These are phyloP conservation scores for Drosophila anomalata DNA, from an alignment of 2,888 invertebrate genomes.

Conservation along the genomic window DNA sequence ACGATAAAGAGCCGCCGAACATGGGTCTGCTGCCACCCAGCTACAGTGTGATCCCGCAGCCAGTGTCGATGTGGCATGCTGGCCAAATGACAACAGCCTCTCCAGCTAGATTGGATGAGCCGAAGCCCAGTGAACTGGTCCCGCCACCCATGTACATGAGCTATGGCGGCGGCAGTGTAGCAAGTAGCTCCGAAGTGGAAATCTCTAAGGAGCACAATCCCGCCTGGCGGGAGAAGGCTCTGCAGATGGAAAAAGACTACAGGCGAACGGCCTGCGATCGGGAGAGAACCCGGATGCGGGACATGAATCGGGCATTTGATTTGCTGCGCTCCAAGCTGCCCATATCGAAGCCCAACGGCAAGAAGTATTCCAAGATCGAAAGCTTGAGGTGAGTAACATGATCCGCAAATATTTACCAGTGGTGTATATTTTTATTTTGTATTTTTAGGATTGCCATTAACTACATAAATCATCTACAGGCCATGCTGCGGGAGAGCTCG, in stretches of 20 bases:
- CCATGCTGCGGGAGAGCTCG: slow-evolving; percentile 69
- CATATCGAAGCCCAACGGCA: slow-evolving; percentile 91
- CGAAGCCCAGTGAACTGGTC: slow-evolving; percentile 67
- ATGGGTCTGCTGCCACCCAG: slow-evolving; percentile 24
- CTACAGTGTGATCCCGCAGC: slow-evolving; percentile 76
- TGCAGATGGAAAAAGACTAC: slow-evolving; percentile 89
- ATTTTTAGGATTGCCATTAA: slow-evolving; percentile 88
- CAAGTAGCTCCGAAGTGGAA: slow-evolving; percentile 61
- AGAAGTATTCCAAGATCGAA: slow-evolving; percentile 94
- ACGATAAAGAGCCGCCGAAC: slow-evolving; percentile 49
- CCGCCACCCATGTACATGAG: slow-evolving; percentile 77
- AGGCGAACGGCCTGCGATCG: slow-evolving; percentile 93
- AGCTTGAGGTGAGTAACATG: slow-evolving; percentile 87
- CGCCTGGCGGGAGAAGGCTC: slow-evolving; percentile 86
- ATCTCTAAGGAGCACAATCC: slow-evolving; percentile 81
- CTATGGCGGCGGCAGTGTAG: slow-evolving; percentile 52
- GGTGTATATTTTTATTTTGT: neutral
- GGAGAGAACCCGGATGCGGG: slow-evolving; percentile 92
- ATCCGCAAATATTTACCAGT: no score
- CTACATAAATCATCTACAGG: slow-evolving; percentile 90
- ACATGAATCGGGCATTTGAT: slow-evolving; percentile 94
- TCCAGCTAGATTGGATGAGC: slow-evolving; percentile 24
- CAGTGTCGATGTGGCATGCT: slow-evolving; percentile 78
- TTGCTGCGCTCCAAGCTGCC: slow-evolving; percentile 90
- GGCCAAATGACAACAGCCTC: slow-evolving; percentile 7